These are phyloP conservation scores for Stramonita haemastoma DNA, from an alignment of 2,888 invertebrate species.

Conservation along the genomic window DNA sequence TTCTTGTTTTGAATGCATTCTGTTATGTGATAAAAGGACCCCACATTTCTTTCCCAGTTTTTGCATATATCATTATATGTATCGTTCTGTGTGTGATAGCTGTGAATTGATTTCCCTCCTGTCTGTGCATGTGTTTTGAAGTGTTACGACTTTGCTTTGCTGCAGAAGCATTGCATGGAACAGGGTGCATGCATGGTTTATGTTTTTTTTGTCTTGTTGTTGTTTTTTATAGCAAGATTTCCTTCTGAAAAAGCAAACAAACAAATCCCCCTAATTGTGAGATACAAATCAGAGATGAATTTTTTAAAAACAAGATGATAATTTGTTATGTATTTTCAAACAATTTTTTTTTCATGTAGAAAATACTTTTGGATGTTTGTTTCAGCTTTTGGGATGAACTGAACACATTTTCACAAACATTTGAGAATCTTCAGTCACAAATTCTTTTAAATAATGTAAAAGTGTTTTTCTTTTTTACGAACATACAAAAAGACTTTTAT, in stretches of 20 bases:
- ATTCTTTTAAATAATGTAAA: too few species aligned
- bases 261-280: background rate
- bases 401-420: too few species aligned
- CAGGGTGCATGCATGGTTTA: background rate
- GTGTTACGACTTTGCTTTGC: slow-evolving; percentile 11
- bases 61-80: too few species aligned
- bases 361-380: too few species aligned
- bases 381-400: too few species aligned
- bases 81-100: background rate
- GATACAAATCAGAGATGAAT: too few species aligned
- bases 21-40: background rate
- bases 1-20: background rate
- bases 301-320: too few species aligned
- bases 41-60: background rate
- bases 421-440: too few species aligned
- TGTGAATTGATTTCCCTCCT: background rate
- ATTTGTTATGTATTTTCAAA: too few species aligned
- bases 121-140: background rate
- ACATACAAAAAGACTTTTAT: too few species aligned
- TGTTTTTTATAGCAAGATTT: background rate
- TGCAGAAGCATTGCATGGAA: background rate
- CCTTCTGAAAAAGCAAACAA: background rate
- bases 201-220: background rate
- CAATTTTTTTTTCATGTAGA: too few species aligned
- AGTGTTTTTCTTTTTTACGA: too few species aligned